phyloP scores from a whole-genome alignment of 2,888 invertebrate genomes.

The Agriopis leucophaearia region DNA sequence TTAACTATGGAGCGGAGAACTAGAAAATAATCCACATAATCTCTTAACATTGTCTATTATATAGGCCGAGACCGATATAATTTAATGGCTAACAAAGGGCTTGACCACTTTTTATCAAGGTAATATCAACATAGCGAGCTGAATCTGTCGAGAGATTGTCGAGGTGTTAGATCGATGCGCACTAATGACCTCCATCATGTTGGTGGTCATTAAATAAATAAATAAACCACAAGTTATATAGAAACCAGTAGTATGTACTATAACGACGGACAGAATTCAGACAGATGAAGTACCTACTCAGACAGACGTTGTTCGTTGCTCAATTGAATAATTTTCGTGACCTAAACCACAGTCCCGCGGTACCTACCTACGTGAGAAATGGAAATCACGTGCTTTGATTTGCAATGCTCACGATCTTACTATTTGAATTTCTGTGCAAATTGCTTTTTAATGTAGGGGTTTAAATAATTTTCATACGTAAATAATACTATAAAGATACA shows the following conservation, averaged over 20 bases:
- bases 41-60: background rate
- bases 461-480: background rate
- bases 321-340: slow-evolving; percentile 6
- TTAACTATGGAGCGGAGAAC: background rate
- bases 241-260: background rate
- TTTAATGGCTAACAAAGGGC: background rate
- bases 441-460: background rate
- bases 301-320: background rate
- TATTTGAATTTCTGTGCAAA: background rate
- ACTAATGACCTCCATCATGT: too few relatives aligned
- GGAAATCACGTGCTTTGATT: slow-evolving; percentile 3
- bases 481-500: background rate
- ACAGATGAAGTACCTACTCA: background rate
- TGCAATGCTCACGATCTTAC: background rate
- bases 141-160: too few relatives aligned
- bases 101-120: background rate
- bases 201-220: too few relatives aligned
- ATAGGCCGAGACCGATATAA: slow-evolving; percentile 3
- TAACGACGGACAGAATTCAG: background rate
- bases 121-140: background rate
- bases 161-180: too few relatives aligned
- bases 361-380: background rate
- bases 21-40: background rate
- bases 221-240: too few relatives aligned
- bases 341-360: background rate